These are phyloP conservation scores for Grammomys dolichurus DNA, from an alignment of 2,113 vertebrate genomes.

Conservation along the genomic window DNA sequence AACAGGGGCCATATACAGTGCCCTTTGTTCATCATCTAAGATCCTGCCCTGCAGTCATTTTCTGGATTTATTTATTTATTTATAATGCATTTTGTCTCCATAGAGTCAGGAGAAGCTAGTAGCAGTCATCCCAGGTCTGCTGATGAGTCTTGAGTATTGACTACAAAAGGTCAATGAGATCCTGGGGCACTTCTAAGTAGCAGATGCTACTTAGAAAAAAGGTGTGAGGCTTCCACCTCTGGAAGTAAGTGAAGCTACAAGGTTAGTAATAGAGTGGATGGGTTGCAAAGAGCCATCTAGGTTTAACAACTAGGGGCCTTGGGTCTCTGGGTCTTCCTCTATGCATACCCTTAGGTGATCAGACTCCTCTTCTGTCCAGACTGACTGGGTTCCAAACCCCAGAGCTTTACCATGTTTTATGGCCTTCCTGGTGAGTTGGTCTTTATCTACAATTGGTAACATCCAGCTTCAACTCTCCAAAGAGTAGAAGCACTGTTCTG, in stretches of 20 bases:
- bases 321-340: not conserved
- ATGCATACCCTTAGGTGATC: not conserved
- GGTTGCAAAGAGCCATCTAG: not conserved
- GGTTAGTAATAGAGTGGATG: not conserved
- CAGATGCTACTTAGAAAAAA: not conserved
- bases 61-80: not conserved
- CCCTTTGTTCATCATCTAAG: not conserved
- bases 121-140: not conserved
- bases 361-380: not conserved
- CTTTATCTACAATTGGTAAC: not conserved
- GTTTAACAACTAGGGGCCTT: not conserved
- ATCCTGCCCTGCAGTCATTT: not conserved
- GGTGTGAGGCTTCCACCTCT: not conserved
- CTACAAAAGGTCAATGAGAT: not conserved
- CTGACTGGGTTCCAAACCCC: not conserved
- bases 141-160: not conserved
- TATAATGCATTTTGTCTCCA: not conserved
- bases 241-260: not conserved
- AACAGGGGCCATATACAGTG: not conserved
- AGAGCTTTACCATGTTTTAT: not conserved
- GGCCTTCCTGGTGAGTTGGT: not conserved
- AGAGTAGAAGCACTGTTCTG: not conserved
- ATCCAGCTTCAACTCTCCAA: not conserved
- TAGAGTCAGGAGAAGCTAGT: not conserved
- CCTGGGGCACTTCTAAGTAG: not conserved